Base-by-base conservation (phyloP, 2,888 invertebrate genomes). In the Tetramorium bicarinatum region DNA sequence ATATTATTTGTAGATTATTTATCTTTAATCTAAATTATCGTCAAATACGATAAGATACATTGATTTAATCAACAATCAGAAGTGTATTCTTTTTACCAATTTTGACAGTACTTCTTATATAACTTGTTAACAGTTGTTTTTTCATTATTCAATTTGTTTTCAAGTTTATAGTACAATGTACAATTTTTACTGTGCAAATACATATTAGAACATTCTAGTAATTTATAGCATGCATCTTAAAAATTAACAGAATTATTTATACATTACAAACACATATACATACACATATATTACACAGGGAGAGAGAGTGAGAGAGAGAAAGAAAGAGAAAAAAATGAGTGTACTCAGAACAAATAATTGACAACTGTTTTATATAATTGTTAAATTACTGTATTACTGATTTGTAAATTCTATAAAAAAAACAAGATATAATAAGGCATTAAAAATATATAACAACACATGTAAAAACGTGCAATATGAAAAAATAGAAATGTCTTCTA, bases 401-500 rank as follows among this genome's bases (percentile, higher is more conserved):
- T 82, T 84, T 41, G 11, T 82, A 77, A 76, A 87, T 61, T 2
- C 4, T 52, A 67, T 29, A 11, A 13, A n/a, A 44, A 54, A 44
- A 54, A 44, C 13, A 54, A 34, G 4, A 34, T 34, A 4, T 34
- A 34, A 34, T 61, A 67, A 64, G 18, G 2, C 6, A 74, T 69
- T n/a, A 44, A 75, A 75, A 71, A 2, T 38, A 29, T 67, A 64
- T 25, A 85, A 38, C 49, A 34, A 29, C 41, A 71, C n/a, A 38
- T 71, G n/a, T 80, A 83, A 83, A 61, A 69, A 15, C 66, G 56
- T 54, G 54, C 59, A 82, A 47, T 61, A 69, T 71, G 72, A 72
- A 21, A 80, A 82, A 61, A 52, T 49, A 34, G 2, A 38, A 34
- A 15, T 69, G 77, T 25, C 56, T 88, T 88, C 87, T 88, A 87